Conservation (phyloP, 1,140 invertebrate genomes). For the Drosophila seguyi region DNA sequence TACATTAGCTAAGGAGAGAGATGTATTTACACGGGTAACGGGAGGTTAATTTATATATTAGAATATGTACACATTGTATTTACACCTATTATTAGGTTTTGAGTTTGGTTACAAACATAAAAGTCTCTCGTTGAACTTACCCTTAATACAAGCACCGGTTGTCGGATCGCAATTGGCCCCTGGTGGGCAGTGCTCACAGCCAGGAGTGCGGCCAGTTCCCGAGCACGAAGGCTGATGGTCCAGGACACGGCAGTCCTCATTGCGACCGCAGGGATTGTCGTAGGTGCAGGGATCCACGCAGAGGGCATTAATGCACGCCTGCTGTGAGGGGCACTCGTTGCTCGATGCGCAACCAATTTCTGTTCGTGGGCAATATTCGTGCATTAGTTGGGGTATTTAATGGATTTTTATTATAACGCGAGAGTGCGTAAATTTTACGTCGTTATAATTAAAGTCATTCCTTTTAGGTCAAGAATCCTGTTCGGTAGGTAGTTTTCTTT, state of each 20-base stretch:
- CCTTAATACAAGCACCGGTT: conserved; percentile 92
- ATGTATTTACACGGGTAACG: conserved; percentile 83
- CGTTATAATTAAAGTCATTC: conserved; percentile 53
- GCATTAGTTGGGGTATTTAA: conserved; percentile 58
- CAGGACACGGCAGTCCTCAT: conserved; percentile 90
- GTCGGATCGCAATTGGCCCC: conserved; percentile 90
- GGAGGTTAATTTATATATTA: conserved; percentile 69
- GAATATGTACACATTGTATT: conserved; percentile 74
- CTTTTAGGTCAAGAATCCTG: conserved; percentile 64
- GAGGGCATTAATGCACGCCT: conserved; percentile 91
- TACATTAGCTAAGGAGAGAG: conserved; percentile 81
- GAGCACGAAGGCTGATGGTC: conserved; percentile 92
- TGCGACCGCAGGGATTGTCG: conserved; percentile 88
- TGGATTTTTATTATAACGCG: conserved; percentile 25
- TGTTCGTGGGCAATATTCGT: conserved; percentile 62
- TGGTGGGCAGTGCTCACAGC: conserved; percentile 91
- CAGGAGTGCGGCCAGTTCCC: conserved; percentile 84
- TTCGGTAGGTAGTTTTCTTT: conserved; percentile 63
- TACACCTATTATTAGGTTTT: conserved; percentile 62
- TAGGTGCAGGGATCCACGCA: conserved; percentile 91
- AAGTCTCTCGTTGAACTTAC: conserved; percentile 85
- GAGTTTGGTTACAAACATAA: conserved; percentile 11
- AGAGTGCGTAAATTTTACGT: conserved; percentile 26
- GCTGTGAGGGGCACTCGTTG: conserved; percentile 89
- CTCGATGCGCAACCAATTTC: conserved; percentile 90